These are phyloP conservation scores for Leptinotarsa peninsularis DNA, from an alignment of 2,888 invertebrate species.

Conservation along the genomic window DNA sequence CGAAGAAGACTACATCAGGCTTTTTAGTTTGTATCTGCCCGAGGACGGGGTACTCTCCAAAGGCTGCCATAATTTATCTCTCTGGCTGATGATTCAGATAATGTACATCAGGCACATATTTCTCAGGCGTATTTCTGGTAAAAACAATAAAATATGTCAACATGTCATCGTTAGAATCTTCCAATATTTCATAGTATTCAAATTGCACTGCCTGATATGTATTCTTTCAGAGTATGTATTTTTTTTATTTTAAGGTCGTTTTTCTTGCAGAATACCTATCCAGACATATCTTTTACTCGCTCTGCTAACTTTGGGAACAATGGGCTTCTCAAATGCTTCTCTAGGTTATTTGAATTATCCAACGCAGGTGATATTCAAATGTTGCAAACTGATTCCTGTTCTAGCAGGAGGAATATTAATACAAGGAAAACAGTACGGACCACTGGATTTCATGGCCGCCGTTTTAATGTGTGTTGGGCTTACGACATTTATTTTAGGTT, in stretches of 20 bases:
- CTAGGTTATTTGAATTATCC: slow-evolving; percentile 96
- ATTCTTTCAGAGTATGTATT: too few relatives aligned
- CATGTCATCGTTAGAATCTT: too few relatives aligned
- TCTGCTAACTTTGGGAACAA: slow-evolving; percentile 90
- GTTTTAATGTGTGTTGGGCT: slow-evolving; percentile 89
- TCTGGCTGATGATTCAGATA: too few relatives aligned
- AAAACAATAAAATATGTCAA: too few relatives aligned
- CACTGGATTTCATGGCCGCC: slow-evolving; percentile 87
- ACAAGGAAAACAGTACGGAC: slow-evolving; percentile 87
- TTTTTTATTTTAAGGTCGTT: neutral
- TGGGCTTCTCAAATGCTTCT: slow-evolving; percentile 95
- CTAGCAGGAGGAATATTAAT: slow-evolving; percentile 94
- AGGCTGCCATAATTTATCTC: too few relatives aligned
- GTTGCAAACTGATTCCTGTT: slow-evolving; percentile 96
- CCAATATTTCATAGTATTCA: too few relatives aligned
- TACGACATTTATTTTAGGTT: slow-evolving; percentile 90
- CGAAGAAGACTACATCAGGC: too few relatives aligned
- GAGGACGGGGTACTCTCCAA: too few relatives aligned
- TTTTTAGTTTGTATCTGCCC: too few relatives aligned
- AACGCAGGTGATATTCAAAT: slow-evolving; percentile 97
- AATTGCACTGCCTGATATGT: too few relatives aligned
- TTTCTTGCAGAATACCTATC: slow-evolving; percentile 81
- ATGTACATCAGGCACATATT: too few relatives aligned
- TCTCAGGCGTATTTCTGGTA: too few relatives aligned
- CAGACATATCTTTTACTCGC: slow-evolving; percentile 85